Percentiles rank a stretch among this genome's conserved stretches.
These are phyloP conservation scores for Puma concolor DNA, from an alignment of 2,113 vertebrate species.

Conservation along the genomic window DNA sequence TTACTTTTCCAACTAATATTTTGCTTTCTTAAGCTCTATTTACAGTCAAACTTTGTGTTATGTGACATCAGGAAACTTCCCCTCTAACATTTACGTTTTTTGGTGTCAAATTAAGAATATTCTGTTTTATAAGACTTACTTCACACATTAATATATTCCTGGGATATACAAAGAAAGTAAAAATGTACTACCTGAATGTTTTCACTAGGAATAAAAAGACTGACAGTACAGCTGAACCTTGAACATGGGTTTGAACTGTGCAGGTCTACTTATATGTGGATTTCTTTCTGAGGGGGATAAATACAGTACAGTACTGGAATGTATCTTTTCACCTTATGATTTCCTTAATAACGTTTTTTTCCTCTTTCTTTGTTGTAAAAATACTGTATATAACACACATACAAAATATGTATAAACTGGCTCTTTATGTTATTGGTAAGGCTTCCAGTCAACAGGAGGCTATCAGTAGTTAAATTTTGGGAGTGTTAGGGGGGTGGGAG, in stretches of 20 bases:
- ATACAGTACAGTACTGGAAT: not conserved
- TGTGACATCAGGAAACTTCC: not conserved
- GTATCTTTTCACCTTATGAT: not conserved
- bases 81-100: not conserved
- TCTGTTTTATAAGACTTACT: slow-evolving; percentile 40
- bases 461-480: not conserved
- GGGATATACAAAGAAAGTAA: slow-evolving; percentile 26
- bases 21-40: slow-evolving; percentile 1
- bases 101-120: not conserved
- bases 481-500: not conserved
- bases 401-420: not conserved
- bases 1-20: not conserved
- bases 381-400: not conserved
- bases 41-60: not conserved
- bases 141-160: not conserved
- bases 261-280: not conserved
- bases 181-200: slow-evolving; percentile 44
- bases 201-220: slow-evolving; percentile 58
- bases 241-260: not conserved
- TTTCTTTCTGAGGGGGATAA: not conserved
- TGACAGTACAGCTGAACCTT: not conserved
- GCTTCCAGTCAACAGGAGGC: not conserved
- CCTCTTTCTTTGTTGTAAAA: not conserved
- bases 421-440: not conserved
- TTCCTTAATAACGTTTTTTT: not conserved